Percentiles rank a stretch among this genome's conserved stretches.
Evolutionary conservation across 1,140 invertebrate species (phyloP).

Genomic region (Macrotrachela quadricornifera): DNA sequence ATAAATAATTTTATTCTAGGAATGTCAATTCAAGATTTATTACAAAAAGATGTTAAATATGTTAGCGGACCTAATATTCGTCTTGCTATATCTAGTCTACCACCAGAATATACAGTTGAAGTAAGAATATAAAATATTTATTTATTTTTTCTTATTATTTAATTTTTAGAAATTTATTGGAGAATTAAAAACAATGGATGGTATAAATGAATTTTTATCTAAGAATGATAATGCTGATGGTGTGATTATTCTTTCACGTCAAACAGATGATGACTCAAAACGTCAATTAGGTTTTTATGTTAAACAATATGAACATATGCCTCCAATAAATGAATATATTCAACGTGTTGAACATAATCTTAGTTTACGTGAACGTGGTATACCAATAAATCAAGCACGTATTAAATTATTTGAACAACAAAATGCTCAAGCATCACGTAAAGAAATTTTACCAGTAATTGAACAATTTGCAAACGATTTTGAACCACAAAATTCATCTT

Average conservation of each 20-base stretch:
- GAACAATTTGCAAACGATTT: constrained; percentile 17
- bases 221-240: too few species aligned
- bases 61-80: constrained; percentile 21
- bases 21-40: constrained; percentile 28
- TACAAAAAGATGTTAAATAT: constrained; percentile 44
- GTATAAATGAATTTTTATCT: too few species aligned
- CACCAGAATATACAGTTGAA: too few species aligned
- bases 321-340: too few species aligned
- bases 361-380: constrained; percentile 9
- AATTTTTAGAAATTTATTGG: too few species aligned
- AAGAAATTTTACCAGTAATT: constrained; percentile 22
- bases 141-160: too few species aligned
- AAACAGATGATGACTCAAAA: constrained; percentile 13
- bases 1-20: constrained; percentile 7
- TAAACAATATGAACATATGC: constrained; percentile 8
- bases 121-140: too few species aligned
- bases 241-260: constrained; percentile 1
- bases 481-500: constrained; percentile 18
- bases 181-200: too few species aligned
- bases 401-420: constrained; percentile 8
- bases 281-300: constrained; percentile 16
- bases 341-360: constrained; percentile 10
- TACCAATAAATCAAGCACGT: constrained; percentile 1
- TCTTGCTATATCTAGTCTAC: constrained; percentile 32
- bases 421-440: constrained; percentile 19